phyloP scores from a whole-genome alignment of 2,113 vertebrate genomes.

The Epinephelus fuscoguttatus region DNA sequence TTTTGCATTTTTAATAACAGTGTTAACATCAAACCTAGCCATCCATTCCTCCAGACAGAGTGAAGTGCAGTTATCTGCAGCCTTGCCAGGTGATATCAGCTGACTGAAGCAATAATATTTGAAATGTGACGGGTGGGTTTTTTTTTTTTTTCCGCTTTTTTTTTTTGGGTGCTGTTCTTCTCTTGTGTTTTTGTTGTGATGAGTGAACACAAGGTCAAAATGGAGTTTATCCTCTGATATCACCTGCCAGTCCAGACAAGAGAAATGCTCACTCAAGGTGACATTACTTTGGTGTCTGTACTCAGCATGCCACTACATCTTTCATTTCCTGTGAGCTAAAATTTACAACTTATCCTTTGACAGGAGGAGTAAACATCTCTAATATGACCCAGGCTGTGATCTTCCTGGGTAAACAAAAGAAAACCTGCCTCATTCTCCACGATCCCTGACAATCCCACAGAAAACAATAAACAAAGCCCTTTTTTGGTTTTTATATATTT shows the following conservation, averaged over 20 bases:
- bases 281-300: slow-evolving; percentile 78
- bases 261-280: slow-evolving; percentile 79
- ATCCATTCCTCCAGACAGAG: slow-evolving; percentile 49
- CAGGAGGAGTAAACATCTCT: slow-evolving; percentile 78
- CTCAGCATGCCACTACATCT: slow-evolving; percentile 69
- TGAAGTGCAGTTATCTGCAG: slow-evolving; percentile 59
- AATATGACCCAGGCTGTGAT: slow-evolving; percentile 75
- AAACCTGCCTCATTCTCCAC: slow-evolving; percentile 49
- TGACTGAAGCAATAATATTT: slow-evolving; percentile 71
- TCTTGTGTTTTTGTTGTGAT: slow-evolving; percentile 76
- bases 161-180: slow-evolving; percentile 28
- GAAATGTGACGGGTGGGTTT: slow-evolving; percentile 62
- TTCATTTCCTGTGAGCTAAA: slow-evolving; percentile 79
- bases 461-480: slow-evolving; percentile 66
- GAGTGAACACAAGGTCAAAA: slow-evolving; percentile 80
- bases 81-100: slow-evolving; percentile 54
- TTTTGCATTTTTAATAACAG: slow-evolving; percentile 71
- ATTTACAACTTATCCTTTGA: slow-evolving; percentile 80
- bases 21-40: slow-evolving; percentile 59
- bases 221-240: slow-evolving; percentile 83
- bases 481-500: slow-evolving; percentile 50
- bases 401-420: slow-evolving; percentile 66
- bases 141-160: neutral
- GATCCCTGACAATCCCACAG: slow-evolving; percentile 58
- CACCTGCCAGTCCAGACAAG: slow-evolving; percentile 82